Evolutionary conservation across 2,113 vertebrate genomes (phyloP), one percentile per base, ranked within the genome.

Genomic region (Lucifuga dentata): DNA sequence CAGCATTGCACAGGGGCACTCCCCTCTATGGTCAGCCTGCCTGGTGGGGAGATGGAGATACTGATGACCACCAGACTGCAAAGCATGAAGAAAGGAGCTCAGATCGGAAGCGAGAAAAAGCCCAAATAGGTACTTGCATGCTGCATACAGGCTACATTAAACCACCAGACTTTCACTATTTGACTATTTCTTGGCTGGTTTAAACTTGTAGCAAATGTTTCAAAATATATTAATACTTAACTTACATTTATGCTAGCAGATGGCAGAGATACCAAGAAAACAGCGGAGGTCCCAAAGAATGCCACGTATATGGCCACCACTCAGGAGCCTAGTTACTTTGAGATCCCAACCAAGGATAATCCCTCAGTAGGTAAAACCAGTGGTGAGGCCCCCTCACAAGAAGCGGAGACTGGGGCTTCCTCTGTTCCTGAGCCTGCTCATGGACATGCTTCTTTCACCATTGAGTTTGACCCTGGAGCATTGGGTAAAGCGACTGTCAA

Each of bases 261-360:
- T 41, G 17, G 38, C 67, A 91, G 44, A 67, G 90, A 89, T 23
- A 20, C 46, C 23, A 89, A 86, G 62, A 90, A 75, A 75, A 69
- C 11, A 80, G 90, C 65, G 12, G 87, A 81, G 12, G 56, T 90
- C 88, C 74, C 93, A 41, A 95, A 94, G 91, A 87, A 91, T 63
- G 77, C 86, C 70, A 73, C 87, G 73, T 92, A 65, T 48, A 11
- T 71, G 48, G 16, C 92, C 67, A 91, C 94, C 73, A 76, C 92
- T 86, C 95, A 95, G 80, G 97, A 99, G 78, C 95, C 94, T 20
- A 99, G 95, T 88, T 98, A 99, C 80, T 98, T 98, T 92, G 96
- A 98, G 92, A 98, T 98, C 75, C 97, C 97, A 73, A 95, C 95
- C 66, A 97, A 99, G 86, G 96, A 97, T 69, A 83, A 88, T 52